Evolutionary conservation across 2,113 vertebrate genomes (phyloP), one percentile per base, ranked within the genome.

Genomic region (Tympanuchus pallidicinctus): DNA sequence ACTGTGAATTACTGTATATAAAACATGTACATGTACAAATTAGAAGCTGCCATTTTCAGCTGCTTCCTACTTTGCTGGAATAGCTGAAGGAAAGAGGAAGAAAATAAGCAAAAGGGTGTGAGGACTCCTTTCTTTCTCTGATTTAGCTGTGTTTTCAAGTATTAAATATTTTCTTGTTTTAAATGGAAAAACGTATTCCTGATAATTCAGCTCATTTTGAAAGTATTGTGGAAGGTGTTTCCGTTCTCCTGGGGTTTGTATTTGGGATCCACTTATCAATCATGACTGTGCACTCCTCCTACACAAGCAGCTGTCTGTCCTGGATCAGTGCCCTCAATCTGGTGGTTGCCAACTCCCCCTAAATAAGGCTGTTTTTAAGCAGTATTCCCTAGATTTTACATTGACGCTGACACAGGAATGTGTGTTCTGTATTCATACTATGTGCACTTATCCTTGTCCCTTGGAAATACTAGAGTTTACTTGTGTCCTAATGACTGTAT

Each of bases 241-340:
- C 13, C 7, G 5, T 75, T 72, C 42, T n/a, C 3, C 13, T 65
- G 42, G 34, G 21, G 18, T 42, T 12, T 66, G 3, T 43, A 34
- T 71, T 67, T 71, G 36, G 8, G 70, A 17, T 79, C 15, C 34
- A n/a, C 73, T 40, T 3, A 50, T 56, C 10, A 22, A 20, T 12
- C 0, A 0, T 64, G 59, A 43, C 21, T 60, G 22, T 7, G 56
- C 11, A 9, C 3, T 8, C 3, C 15, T 72, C 3, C 13, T 72
- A 6, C 13, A 43, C 10, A 30, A 48, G 12, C 27, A 60, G 16
- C 32, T 45, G 8, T 74, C 38, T 47, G 47, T 32, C 25, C 5
- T 73, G 17, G 11, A 22, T 82, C 21, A 34, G 13, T 59, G 24
- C 40, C 27, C 18, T 19, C 32, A 3, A 32, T 42, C 17, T 82